A percentile compares a stretch with the other conserved stretches of the same genome.
These are phyloP conservation scores for Istiophorus platypterus DNA, from an alignment of 2,113 vertebrate genomes.

Conservation along the genomic window DNA sequence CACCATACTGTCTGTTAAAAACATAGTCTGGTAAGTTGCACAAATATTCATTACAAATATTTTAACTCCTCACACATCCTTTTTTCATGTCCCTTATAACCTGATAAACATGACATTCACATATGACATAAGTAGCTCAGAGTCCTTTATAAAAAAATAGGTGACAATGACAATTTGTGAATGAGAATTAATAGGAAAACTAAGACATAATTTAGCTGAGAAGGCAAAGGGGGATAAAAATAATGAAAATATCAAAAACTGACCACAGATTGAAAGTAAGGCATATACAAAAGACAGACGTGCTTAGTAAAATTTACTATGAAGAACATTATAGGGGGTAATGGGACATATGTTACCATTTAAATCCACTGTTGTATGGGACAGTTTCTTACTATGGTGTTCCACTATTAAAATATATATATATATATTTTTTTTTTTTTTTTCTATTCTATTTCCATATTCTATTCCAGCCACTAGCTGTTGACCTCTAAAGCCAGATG, in stretches of 20 bases:
- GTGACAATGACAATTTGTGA: background rate
- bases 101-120: background rate
- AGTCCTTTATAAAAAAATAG: background rate
- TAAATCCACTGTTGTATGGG: background rate
- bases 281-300: too few species aligned
- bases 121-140: background rate
- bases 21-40: background rate
- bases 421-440: too few species aligned
- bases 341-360: background rate
- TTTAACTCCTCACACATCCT: background rate
- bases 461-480: too few species aligned
- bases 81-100: background rate
- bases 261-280: background rate
- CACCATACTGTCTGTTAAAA: conserved; percentile 5
- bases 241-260: background rate
- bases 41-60: conserved; percentile 9
- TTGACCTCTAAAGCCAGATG: conserved; percentile 53
- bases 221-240: background rate
- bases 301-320: background rate
- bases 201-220: background rate
- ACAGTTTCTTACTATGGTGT: too few species aligned
- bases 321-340: background rate
- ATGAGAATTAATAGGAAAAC: background rate
- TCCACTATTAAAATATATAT: too few species aligned
- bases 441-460: too few species aligned